Base-by-base conservation (phyloP, 2,888 invertebrate species). In the Ernsta delagoae region DNA sequence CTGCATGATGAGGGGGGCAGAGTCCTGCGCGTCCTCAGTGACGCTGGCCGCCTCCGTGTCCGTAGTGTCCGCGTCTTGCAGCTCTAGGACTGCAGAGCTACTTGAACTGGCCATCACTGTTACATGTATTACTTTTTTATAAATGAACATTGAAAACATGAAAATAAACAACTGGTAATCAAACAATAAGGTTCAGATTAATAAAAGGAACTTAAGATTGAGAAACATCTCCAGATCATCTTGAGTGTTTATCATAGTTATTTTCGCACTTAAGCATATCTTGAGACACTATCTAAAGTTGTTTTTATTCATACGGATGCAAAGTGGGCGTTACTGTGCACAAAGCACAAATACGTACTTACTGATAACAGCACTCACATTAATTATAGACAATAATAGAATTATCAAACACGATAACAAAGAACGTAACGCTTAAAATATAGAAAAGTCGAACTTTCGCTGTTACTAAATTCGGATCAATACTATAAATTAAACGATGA, bases 21-120 rank as follows among this genome's bases (percentile, higher is more conserved):
- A 85, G 1, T 85, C 87, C 0, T 83, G 80, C 0, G 77, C 74
- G 12, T 87, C 87, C 5, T 90, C 91, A 0, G 85, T 84, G 36
- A 87, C 82, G 0, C 88, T 88, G 0, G 85, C 83, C 0, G 87
- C 80, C 62, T 90, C 92, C 0, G 87, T 88, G 74, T 90, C 92
- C 0, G 84, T 84, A 1, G 76, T 76, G 66, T 92, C 92, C 0
- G 82, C 89, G 75, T 92, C 91, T 3, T 90, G 90, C 62, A 92
- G 80, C 63, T 92, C 92, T 60, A 93, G 74, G n/a, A 92, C 86
- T 0, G 92, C 92, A 0, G 92, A 93, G 71, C 91, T 91, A 70
- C 86, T 86, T 39, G 91, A 92, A 67, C 90, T 91, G 0, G 90
- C 83, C 91, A 91, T 92, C 1, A 11, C 8, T 41, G 24, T 24